Conservation (phyloP, 2,888 invertebrate species). For the Holacanthella duospinosa region DNA sequence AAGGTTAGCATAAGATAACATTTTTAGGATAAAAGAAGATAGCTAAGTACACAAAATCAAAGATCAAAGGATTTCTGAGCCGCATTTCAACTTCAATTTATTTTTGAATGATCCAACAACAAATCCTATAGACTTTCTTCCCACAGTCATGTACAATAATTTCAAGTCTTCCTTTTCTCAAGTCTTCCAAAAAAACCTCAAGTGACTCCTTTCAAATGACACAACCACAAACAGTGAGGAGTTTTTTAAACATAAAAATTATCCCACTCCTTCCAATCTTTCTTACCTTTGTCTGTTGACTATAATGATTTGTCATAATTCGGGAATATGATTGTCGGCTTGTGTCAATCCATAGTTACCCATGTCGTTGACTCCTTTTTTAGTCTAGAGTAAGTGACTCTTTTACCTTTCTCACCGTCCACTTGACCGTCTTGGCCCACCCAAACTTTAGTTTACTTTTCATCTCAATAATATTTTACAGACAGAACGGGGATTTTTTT, state of each 20-base stretch:
- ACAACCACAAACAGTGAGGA: too few species aligned
- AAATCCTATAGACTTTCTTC: not conserved
- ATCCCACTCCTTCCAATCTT: not conserved
- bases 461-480: not conserved
- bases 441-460: conserved; percentile 6
- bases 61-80: not conserved
- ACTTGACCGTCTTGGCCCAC: not conserved
- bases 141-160: too few species aligned
- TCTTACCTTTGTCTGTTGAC: not conserved
- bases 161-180: too few species aligned
- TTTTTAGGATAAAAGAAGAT: not conserved
- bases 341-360: not conserved
- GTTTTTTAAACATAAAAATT: not conserved
- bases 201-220: too few species aligned
- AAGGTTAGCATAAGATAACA: not conserved
- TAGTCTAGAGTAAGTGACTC: not conserved
- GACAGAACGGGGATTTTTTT: not conserved
- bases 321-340: not conserved
- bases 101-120: not conserved
- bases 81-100: not conserved
- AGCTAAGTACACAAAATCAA: not conserved
- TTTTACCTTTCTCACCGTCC: not conserved
- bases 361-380: not conserved
- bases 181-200: too few species aligned
- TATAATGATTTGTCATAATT: not conserved